Percentiles rank a stretch among this genome's conserved stretches.
Evolutionary conservation across 2,113 vertebrate genomes (phyloP).

Genomic region (Bos javanicus): DNA sequence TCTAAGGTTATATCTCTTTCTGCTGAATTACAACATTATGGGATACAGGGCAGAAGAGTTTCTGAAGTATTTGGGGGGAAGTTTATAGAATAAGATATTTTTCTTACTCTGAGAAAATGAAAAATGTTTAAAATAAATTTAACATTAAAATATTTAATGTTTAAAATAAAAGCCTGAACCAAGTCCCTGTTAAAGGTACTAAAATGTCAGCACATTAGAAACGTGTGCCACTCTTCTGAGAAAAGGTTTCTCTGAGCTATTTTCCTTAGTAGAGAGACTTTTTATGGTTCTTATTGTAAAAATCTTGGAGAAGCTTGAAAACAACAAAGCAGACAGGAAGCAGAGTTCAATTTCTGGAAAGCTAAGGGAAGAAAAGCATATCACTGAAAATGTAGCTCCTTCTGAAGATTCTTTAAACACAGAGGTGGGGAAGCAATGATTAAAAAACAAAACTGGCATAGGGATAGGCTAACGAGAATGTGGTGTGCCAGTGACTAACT

Average conservation of each 20-base stretch:
- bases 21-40: neutral
- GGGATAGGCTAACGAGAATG: neutral
- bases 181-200: conserved; percentile 16
- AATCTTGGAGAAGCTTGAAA: neutral
- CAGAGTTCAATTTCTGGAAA: neutral
- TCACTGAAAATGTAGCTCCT: neutral
- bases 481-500: neutral
- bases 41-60: neutral
- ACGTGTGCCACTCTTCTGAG: neutral
- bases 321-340: conserved; percentile 48
- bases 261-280: neutral
- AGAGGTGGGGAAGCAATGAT: neutral
- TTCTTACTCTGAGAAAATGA: neutral
- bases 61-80: neutral
- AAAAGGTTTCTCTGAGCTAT: neutral
- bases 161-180: neutral
- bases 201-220: neutral
- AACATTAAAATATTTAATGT: neutral
- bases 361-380: neutral
- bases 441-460: neutral
- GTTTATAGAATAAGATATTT: neutral
- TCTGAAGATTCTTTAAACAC: neutral
- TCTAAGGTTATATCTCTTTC: neutral
- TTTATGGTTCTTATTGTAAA: neutral
- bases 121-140: neutral